A percentile compares a stretch with the other conserved stretches of the same genome.
phyloP scores from a whole-genome alignment of 2,888 invertebrate genomes.

The Caenorhabditis sp. region DNA sequence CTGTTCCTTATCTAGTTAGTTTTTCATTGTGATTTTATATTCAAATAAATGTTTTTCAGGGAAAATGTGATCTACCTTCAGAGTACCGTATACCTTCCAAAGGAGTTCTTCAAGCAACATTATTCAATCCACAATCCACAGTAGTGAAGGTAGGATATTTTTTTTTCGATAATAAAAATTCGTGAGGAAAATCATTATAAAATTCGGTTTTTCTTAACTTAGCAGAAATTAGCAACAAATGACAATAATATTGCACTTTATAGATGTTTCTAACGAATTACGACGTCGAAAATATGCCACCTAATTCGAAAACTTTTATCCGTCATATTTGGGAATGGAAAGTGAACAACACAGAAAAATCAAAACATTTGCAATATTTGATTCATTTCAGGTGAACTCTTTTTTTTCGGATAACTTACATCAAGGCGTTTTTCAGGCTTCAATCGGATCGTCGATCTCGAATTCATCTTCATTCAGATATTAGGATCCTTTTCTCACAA shows the following conservation, averaged over 20 bases:
- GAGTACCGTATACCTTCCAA: conserved; percentile 6
- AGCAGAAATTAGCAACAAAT: too few relatives aligned
- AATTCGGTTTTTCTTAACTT: too few relatives aligned
- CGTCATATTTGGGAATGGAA: conserved; percentile 15
- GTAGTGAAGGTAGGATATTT: not conserved
- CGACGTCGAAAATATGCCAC: conserved; percentile 11
- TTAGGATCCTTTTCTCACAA: conserved; percentile 10
- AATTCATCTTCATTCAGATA: conserved; percentile 6
- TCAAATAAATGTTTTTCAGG: not conserved
- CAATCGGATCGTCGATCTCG: conserved; percentile 1
- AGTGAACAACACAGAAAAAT: not conserved
- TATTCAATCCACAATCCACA: conserved; percentile 12
- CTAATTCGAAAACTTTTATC: conserved; percentile 12
- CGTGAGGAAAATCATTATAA: not conserved
- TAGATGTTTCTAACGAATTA: conserved; percentile 10
- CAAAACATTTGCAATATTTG: conserved; percentile 6
- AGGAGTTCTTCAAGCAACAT: conserved; percentile 7
- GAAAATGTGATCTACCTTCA: conserved; percentile 1
- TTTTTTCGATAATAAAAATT: too few relatives aligned
- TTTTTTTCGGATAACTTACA: not conserved
- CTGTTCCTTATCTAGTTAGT: conserved; percentile 7
- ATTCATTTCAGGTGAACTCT: conserved; percentile 8
- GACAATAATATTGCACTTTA: too few relatives aligned
- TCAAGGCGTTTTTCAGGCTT: not conserved
- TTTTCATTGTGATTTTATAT: too few relatives aligned